phyloP scores from a whole-genome alignment of 2,888 invertebrate species.

The Lydus trimaculatus region DNA sequence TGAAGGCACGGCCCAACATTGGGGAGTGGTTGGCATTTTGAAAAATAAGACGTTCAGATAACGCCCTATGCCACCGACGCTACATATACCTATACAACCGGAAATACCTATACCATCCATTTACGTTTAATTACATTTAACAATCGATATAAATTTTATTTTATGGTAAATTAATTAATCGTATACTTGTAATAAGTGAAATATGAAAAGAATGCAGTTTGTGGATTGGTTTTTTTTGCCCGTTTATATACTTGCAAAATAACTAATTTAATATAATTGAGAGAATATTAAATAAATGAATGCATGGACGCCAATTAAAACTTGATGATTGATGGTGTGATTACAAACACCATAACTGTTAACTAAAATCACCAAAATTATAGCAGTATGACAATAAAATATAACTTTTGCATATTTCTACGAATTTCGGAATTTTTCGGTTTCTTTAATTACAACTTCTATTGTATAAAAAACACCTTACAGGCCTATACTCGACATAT shows the following conservation, averaged over 20 bases:
- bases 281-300: neutral
- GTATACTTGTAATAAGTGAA: neutral
- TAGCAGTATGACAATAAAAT: neutral
- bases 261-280: neutral
- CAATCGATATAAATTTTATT: neutral
- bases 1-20: slow-evolving; percentile 30
- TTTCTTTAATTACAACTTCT: neutral
- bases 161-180: neutral
- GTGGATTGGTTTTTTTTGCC: too few species aligned
- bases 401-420: neutral
- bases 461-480: neutral
- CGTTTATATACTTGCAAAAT: too few species aligned
- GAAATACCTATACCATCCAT: neutral
- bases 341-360: slow-evolving; percentile 8
- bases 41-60: slow-evolving; percentile 42
- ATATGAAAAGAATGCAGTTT: neutral
- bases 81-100: neutral
- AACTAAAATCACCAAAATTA: slow-evolving; percentile 10
- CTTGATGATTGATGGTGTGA: slow-evolving; percentile 15
- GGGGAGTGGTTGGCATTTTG: slow-evolving; percentile 46
- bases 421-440: neutral
- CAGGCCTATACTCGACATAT: neutral
- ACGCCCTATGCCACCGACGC: slow-evolving; percentile 11
- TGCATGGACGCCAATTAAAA: slow-evolving; percentile 9
- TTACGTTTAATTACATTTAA: neutral